A percentile compares a stretch with the other conserved stretches of the same genome.
Conservation (phyloP, 2,888 invertebrate species). For the Mimumesa dahlbomi region DNA sequence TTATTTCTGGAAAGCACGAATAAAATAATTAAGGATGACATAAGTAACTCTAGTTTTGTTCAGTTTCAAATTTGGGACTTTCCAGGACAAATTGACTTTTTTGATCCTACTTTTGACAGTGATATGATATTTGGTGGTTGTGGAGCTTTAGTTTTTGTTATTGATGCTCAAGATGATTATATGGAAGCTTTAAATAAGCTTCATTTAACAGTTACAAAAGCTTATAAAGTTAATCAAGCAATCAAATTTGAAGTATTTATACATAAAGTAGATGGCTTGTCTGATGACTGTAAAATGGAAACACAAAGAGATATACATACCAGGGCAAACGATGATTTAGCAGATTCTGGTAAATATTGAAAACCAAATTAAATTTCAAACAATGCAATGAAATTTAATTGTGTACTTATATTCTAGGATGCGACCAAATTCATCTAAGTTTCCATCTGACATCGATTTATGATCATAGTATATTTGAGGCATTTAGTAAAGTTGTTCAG, state of each 20-base stretch:
- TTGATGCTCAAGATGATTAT: conserved; percentile 99
- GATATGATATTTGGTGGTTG: conserved; percentile 98
- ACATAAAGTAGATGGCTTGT: conserved; percentile 99
- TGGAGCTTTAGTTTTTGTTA: conserved; percentile 98
- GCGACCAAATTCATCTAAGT: conserved; percentile 93
- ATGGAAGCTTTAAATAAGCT: conserved; percentile 96
- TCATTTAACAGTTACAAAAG: conserved; percentile 95
- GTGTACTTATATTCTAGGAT: conserved; percentile 78
- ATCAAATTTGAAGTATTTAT: conserved; percentile 99
- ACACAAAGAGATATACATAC: conserved; percentile 99
- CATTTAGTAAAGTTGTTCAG: conserved; percentile 99
- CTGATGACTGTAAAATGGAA: conserved; percentile 99
- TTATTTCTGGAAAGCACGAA: conserved; percentile 98
- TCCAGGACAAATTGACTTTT: conserved; percentile 99
- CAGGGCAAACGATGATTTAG: conserved; percentile 95
- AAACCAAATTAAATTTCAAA: not conserved
- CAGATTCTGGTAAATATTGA: conserved; percentile 88
- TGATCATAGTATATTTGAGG: conserved; percentile 99
- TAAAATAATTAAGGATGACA: conserved; percentile 98
- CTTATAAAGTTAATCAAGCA: conserved; percentile 96
- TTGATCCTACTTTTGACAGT: conserved; percentile 97
- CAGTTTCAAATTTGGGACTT: conserved; percentile 99
- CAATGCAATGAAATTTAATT: not conserved
- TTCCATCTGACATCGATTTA: conserved; percentile 99
- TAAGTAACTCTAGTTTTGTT: conserved; percentile 98